phyloP scores from a whole-genome alignment of 2,888 invertebrate species.

The Odontothrips loti region DNA sequence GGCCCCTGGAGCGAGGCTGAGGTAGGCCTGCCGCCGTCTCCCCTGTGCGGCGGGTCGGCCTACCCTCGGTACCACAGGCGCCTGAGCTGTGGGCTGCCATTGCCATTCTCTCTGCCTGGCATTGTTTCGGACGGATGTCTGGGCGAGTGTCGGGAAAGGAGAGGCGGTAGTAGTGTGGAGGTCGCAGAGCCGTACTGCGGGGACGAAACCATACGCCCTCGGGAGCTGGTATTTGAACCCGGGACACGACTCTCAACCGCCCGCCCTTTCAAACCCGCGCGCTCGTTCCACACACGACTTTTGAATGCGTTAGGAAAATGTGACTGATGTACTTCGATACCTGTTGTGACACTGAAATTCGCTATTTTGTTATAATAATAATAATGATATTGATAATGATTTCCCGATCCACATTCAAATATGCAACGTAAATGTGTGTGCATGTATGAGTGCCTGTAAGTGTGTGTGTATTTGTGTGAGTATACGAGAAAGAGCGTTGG shows the following conservation, averaged over 20 bases:
- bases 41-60: background rate
- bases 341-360: conserved; percentile 9
- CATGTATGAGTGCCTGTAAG: background rate
- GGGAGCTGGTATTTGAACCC: no score
- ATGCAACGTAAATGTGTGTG: background rate
- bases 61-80: background rate
- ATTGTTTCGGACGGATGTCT: no score
- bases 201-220: no score
- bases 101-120: no score
- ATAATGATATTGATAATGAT: background rate
- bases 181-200: no score
- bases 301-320: no score
- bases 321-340: conserved; percentile 1
- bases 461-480: background rate
- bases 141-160: no score
- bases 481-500: background rate
- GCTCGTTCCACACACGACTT: no score
- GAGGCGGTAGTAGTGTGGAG: no score
- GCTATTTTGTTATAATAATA: background rate
- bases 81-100: background rate
- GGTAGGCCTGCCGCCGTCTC: background rate
- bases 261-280: no score
- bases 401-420: background rate
- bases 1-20: background rate
- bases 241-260: no score